Evolutionary conservation across 2,888 invertebrate species (phyloP), one percentile per base, ranked within the genome.

Genomic region (Tolmerus cingulatus): DNA sequence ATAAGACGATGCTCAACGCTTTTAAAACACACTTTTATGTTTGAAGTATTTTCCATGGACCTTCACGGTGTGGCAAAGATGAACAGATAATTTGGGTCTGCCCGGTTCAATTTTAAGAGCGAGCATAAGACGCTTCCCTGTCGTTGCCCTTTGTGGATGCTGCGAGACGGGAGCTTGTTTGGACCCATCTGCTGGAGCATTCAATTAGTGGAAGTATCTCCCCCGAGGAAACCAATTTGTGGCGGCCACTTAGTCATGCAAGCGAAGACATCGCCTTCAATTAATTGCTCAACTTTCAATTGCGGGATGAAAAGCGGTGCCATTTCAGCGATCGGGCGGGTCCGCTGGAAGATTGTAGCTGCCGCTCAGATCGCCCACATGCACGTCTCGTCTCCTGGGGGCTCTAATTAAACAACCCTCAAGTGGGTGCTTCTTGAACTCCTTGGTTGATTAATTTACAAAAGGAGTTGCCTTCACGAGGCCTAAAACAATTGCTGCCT

Each of bases 211-310:
- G 66, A 37, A 57, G 30, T 19, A 51, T 66, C 66, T 82, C 57
- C 37, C 82, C 8, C 51, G 57, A n/a, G 82, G 66, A 19, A 66
- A 37, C 34, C 57, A 57, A 51, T 57, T 51, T 51, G 37, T 66
- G 23, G 37, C 46, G 40, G 16, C 57, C 34, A 57, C 37, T 82
- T 57, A 82, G 57, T 82, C 82, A 79, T 79, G 30, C 79, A 79
- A n/a, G 51, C 79, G 51, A 51, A 79, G 51, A 55, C 51, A 30
- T 46, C 51, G 79, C 23, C 79, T 27, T 79, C 51, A 82, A 82
- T 82, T 66, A 82, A 66, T 82, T 82, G 57, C 82, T 82, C 57
- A 66, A 66, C 37, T 66, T 82, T 82, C 30, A 82, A 82, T 82
- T 82, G 34, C 51, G 9, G 19, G 34, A 55, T 66, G 66, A 40